These are phyloP conservation scores for Prinia subflava DNA, from an alignment of 2,113 vertebrate genomes.

Conservation along the genomic window DNA sequence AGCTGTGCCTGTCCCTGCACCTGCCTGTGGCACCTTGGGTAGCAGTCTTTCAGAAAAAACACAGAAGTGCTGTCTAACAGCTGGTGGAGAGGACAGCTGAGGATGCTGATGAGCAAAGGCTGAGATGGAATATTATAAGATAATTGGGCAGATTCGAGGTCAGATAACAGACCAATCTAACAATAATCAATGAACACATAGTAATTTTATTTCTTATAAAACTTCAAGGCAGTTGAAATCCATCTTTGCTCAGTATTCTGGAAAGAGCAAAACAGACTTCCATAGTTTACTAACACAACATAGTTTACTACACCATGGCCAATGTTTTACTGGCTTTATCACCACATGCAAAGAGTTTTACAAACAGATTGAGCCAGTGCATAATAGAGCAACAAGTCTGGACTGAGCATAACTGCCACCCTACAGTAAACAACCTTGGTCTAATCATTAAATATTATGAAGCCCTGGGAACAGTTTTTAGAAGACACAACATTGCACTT, in stretches of 20 bases:
- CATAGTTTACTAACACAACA: background rate
- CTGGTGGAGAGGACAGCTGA: background rate
- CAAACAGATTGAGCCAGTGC: constrained; percentile 4
- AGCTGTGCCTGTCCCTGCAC: background rate
- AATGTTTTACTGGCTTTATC: constrained; percentile 24
- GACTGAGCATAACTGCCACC: constrained; percentile 3
- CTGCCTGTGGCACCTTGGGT: background rate
- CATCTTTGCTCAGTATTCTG: background rate
- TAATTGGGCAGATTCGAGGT: background rate
- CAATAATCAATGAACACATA: background rate
- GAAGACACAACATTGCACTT: constrained; percentile 11
- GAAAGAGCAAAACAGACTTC: background rate
- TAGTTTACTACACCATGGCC: background rate
- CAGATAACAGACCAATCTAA: background rate
- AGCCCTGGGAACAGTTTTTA: constrained; percentile 51
- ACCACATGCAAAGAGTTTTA: background rate
- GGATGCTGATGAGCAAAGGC: background rate
- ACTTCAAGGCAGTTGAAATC: background rate
- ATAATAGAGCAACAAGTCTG: constrained; percentile 29
- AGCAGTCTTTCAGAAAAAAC: background rate
- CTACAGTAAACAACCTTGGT: constrained; percentile 21
- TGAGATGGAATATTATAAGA: background rate
- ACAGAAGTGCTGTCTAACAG: background rate
- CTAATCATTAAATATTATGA: constrained; percentile 52
- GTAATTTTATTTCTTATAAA: background rate